These are phyloP conservation scores for Tetropium fuscum DNA, from an alignment of 2,888 invertebrate genomes.

Conservation along the genomic window DNA sequence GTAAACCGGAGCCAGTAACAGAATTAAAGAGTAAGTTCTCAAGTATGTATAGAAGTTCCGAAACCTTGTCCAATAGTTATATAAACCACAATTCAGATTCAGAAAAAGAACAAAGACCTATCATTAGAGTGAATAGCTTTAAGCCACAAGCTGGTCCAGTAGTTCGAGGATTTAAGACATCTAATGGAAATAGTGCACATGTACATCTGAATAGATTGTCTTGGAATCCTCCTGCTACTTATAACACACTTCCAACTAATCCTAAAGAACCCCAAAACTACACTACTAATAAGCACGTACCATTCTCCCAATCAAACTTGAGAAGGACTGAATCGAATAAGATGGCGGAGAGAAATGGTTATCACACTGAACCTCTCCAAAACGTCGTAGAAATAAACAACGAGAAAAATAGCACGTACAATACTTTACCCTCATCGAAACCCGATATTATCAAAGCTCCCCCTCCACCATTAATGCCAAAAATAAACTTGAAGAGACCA, in stretches of 20 bases:
- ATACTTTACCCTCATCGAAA: slow-evolving; percentile 18
- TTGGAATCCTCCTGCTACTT: slow-evolving; percentile 51
- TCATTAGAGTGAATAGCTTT: slow-evolving; percentile 55
- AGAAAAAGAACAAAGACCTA: slow-evolving; percentile 47
- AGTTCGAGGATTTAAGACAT: slow-evolving; percentile 61
- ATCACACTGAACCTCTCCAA: neutral
- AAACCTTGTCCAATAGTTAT: slow-evolving; percentile 25
- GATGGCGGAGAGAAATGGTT: slow-evolving; percentile 22
- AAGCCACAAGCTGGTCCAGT: slow-evolving; percentile 54
- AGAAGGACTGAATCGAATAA: slow-evolving; percentile 65
- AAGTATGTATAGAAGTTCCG: slow-evolving; percentile 34
- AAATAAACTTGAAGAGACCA: slow-evolving; percentile 49
- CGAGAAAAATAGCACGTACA: slow-evolving; percentile 28
- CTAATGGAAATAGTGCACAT: slow-evolving; percentile 38
- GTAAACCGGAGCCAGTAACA: slow-evolving; percentile 27
- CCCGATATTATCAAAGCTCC: slow-evolving; percentile 49
- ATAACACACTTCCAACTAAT: slow-evolving; percentile 54
- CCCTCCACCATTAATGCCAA: slow-evolving; percentile 61
- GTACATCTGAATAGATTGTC: slow-evolving; percentile 46
- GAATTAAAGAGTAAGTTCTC: slow-evolving; percentile 35
- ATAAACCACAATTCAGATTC: slow-evolving; percentile 25
- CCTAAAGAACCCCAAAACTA: slow-evolving; percentile 43
- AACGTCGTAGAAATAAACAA: slow-evolving; percentile 14
- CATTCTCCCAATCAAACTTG: slow-evolving; percentile 67
- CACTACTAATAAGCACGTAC: slow-evolving; percentile 53